Conservation (phyloP, 1,140 invertebrate species). For the Nautilus pompilius region DNA sequence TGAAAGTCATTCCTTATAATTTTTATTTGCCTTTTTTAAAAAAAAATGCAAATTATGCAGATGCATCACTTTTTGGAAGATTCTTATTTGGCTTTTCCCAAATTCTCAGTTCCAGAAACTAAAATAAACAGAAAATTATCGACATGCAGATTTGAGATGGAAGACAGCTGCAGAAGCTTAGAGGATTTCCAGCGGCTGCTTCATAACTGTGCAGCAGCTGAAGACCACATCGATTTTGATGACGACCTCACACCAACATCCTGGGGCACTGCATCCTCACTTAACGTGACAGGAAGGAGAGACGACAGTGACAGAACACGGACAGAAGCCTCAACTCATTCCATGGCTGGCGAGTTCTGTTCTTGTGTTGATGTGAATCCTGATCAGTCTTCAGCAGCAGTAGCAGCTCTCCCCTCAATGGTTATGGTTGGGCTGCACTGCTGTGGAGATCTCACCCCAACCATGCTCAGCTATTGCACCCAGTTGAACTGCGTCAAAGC, state of each 20-base stretch:
- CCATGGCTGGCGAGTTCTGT: background rate
- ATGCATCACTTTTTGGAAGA: no score
- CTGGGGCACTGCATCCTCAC: conserved; percentile 9
- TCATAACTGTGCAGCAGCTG: no score
- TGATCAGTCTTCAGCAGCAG: background rate
- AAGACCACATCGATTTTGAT: no score
- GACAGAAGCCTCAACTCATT: background rate
- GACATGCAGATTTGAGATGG: no score
- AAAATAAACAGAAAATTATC: no score
- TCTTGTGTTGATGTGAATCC: background rate
- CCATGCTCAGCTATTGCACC: conserved; percentile 37
- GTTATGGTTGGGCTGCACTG: conserved; percentile 52
- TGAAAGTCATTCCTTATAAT: no score
- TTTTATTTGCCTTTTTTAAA: no score
- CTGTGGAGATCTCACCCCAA: conserved; percentile 50
- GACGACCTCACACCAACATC: conserved; percentile 12
- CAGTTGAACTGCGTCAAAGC: conserved; percentile 20
- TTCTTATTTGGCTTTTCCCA: no score
- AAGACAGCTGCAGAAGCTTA: no score
- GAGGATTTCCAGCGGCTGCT: no score
- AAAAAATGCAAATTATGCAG: no score
- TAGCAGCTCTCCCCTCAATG: conserved; percentile 8
- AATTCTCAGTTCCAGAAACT: no score
- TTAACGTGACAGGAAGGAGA: background rate
- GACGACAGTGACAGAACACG: background rate